These are phyloP conservation scores for Turnix velox DNA, from an alignment of 2,113 vertebrate genomes.

Conservation along the genomic window DNA sequence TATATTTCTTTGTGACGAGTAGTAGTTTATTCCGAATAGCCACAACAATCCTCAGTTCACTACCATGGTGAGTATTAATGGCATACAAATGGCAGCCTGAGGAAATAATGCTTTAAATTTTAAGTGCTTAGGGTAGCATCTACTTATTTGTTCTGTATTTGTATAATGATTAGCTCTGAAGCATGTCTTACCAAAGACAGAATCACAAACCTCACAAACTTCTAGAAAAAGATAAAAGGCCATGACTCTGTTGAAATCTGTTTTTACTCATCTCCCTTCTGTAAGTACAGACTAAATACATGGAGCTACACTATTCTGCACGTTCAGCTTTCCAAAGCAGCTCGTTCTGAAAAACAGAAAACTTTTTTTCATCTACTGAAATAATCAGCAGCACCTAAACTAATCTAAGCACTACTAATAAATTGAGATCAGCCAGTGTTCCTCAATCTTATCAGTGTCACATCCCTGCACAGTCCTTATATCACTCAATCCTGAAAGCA, in stretches of 20 bases:
- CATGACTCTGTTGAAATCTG: background rate
- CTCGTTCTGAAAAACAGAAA: background rate
- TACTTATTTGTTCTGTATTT: background rate
- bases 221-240: background rate
- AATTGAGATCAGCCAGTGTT: background rate
- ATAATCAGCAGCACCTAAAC: background rate
- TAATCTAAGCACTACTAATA: background rate
- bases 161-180: background rate
- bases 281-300: background rate
- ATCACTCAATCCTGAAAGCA: background rate
- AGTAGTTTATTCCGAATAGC: conserved; percentile 97
- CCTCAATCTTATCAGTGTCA: background rate
- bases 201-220: background rate
- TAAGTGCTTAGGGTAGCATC: background rate
- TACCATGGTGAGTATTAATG: conserved; percentile 94
- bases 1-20: conserved; percentile 89
- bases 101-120: background rate
- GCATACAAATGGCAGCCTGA: conserved; percentile 96
- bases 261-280: background rate
- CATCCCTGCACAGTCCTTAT: background rate
- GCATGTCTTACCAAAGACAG: background rate
- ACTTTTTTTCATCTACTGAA: background rate
- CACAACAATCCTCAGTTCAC: conserved; percentile 87
- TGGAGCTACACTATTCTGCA: background rate
- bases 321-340: background rate